Conservation (phyloP, 2,888 invertebrate genomes). For the Tetranychus truncatus region DNA sequence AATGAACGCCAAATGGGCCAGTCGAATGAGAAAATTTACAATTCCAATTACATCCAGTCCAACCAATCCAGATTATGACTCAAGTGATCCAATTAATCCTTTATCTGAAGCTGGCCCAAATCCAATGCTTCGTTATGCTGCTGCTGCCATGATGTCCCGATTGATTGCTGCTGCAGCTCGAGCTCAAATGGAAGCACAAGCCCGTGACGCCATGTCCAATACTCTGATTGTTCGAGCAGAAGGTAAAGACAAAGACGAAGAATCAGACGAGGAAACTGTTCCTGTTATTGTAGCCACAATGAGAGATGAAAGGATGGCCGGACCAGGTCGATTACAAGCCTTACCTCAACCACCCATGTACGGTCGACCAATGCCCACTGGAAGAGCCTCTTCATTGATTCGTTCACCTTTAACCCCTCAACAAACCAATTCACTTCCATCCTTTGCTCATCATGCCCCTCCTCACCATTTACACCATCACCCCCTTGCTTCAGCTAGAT, state of each 20-base stretch:
- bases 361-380: conserved; percentile 19
- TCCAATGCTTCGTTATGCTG: conserved; percentile 20
- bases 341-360: conserved; percentile 18
- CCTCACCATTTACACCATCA: not conserved
- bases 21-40: conserved; percentile 19
- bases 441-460: not conserved
- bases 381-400: conserved; percentile 12
- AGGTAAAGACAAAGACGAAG: conserved; percentile 20
- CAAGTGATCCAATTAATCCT: not conserved
- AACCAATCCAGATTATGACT: not conserved
- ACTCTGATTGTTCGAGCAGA: not conserved
- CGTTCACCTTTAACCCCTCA: conserved; percentile 6
- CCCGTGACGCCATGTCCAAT: conserved; percentile 9
- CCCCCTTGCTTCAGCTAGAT: not conserved
- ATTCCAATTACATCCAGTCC: conserved; percentile 10
- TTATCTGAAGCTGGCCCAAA: conserved; percentile 16
- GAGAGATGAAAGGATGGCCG: conserved; percentile 13
- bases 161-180: conserved; percentile 20
- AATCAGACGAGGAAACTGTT: conserved; percentile 18
- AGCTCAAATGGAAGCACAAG: conserved; percentile 16
- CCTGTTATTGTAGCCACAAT: conserved; percentile 16
- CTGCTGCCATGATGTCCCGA: conserved; percentile 22
- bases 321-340: not conserved
- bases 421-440: conserved; percentile 8
- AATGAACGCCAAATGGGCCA: conserved; percentile 19